These are phyloP conservation scores for Chymomyza fuscimana DNA, from an alignment of 2,888 invertebrate species.

Conservation along the genomic window DNA sequence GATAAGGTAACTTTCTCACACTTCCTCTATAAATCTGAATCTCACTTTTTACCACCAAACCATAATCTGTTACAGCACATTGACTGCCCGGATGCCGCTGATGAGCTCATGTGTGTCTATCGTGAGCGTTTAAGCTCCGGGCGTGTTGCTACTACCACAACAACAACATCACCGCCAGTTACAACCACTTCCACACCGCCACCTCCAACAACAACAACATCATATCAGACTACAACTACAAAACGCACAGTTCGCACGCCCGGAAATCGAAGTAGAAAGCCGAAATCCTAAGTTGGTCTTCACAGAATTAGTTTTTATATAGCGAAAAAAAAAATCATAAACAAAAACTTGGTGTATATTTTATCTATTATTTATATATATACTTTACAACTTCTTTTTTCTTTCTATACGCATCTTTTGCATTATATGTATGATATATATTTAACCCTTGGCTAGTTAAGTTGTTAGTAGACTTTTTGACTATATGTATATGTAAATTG, in stretches of 20 bases:
- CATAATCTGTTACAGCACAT: slow-evolving; percentile 60
- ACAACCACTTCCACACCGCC: slow-evolving; percentile 31
- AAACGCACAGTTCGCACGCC: slow-evolving; percentile 62
- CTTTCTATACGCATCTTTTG: slow-evolving; percentile 30
- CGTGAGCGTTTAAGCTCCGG: slow-evolving; percentile 75
- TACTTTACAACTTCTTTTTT: slow-evolving; percentile 20
- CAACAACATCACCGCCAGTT: slow-evolving; percentile 28
- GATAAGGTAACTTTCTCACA: slow-evolving; percentile 79
- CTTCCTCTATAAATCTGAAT: background rate
- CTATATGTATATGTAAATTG: slow-evolving; percentile 63
- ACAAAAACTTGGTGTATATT: slow-evolving; percentile 26
- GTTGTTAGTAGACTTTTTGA: slow-evolving; percentile 65
- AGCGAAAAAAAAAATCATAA: background rate
- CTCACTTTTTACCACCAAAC: background rate
- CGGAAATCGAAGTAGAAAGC: slow-evolving; percentile 73
- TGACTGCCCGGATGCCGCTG: slow-evolving; percentile 84
- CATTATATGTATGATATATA: slow-evolving; percentile 44
- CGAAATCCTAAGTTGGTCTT: slow-evolving; percentile 58
- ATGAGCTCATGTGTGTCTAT: slow-evolving; percentile 84
- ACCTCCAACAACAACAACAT: slow-evolving; percentile 21
- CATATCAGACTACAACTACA: slow-evolving; percentile 43
- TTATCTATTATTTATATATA: slow-evolving; percentile 34
- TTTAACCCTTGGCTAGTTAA: slow-evolving; percentile 60
- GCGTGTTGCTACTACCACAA: slow-evolving; percentile 39
- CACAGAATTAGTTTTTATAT: slow-evolving; percentile 35